These are phyloP conservation scores for Lasioglossum villosulum DNA, from an alignment of 2,888 invertebrate genomes.

Conservation along the genomic window DNA sequence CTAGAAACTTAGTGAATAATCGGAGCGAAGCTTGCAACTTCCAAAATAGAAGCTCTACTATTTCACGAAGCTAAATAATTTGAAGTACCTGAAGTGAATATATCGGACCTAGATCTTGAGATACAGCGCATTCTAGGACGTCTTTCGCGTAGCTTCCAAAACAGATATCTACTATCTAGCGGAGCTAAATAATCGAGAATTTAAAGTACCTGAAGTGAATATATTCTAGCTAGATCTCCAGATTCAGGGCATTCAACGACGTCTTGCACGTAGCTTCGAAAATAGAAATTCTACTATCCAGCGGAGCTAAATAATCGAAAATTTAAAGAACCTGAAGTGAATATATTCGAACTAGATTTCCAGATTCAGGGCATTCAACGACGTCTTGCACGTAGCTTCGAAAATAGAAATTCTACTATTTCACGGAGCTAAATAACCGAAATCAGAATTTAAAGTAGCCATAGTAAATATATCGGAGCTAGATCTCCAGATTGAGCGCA, in stretches of 20 bases:
- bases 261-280: background rate
- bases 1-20: background rate
- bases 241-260: background rate
- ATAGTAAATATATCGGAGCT: background rate
- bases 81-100: background rate
- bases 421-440: background rate
- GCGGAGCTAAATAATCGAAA: too few relatives aligned
- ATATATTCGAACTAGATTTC: background rate
- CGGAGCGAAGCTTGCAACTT: background rate
- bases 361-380: background rate
- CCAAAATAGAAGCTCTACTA: background rate
- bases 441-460: background rate
- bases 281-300: background rate
- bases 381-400: background rate
- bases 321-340: background rate
- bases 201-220: background rate
- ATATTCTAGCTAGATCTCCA: background rate
- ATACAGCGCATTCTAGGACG: background rate
- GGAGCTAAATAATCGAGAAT: background rate
- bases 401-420: slow-evolving; percentile 4
- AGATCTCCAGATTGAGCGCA: background rate
- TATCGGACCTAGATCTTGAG: background rate
- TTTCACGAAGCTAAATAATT: background rate
- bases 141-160: background rate
- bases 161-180: background rate